Evolutionary conservation across 2,113 vertebrate genomes (phyloP).

Genomic region (Nannospalax galili): DNA sequence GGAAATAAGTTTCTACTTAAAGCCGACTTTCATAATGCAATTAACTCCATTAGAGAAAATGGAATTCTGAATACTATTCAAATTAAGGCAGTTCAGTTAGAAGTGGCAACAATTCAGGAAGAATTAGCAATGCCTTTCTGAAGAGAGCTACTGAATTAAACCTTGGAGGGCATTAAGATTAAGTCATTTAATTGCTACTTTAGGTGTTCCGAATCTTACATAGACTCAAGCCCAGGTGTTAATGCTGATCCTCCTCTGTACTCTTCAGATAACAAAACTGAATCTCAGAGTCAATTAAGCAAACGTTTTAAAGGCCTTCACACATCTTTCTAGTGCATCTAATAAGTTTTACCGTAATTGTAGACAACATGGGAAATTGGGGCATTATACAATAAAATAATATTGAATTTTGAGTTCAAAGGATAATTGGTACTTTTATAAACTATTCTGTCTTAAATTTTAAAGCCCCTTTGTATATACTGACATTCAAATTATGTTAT

Average conservation of each 20-base stretch:
- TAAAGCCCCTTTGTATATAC: neutral
- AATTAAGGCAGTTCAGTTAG: slow-evolving; percentile 75
- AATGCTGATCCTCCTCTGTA: slow-evolving; percentile 76
- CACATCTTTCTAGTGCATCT: slow-evolving; percentile 6
- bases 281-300: slow-evolving; percentile 78
- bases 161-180: slow-evolving; percentile 73
- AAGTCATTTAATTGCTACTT: slow-evolving; percentile 82
- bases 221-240: slow-evolving; percentile 73
- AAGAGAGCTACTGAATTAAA: slow-evolving; percentile 78
- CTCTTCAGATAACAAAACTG: slow-evolving; percentile 75
- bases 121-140: slow-evolving; percentile 81
- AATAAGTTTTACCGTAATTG: slow-evolving; percentile 76
- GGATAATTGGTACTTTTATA: neutral
- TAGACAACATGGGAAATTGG: slow-evolving; percentile 9
- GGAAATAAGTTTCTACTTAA: slow-evolving; percentile 58
- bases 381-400: slow-evolving; percentile 19
- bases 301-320: slow-evolving; percentile 54
- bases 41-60: slow-evolving; percentile 73
- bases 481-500: neutral
- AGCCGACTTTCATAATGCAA: slow-evolving; percentile 54
- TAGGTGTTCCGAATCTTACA: slow-evolving; percentile 72
- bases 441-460: slow-evolving; percentile 43
- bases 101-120: slow-evolving; percentile 68
- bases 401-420: slow-evolving; percentile 29
- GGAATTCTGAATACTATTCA: slow-evolving; percentile 66